phyloP scores from a whole-genome alignment of 1,140 invertebrate species.

The Lasioglossum baleicum region DNA sequence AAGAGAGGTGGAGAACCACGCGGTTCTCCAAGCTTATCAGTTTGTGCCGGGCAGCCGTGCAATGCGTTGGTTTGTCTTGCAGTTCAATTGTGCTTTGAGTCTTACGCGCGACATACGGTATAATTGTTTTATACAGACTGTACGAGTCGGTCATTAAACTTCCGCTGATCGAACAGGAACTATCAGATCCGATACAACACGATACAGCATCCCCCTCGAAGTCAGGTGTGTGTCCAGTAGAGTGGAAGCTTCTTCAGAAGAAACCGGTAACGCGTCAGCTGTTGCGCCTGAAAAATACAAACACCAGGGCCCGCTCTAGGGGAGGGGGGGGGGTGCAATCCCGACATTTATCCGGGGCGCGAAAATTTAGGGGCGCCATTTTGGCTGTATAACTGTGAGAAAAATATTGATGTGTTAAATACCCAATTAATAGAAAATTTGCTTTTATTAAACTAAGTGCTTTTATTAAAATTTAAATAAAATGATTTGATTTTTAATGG shows the following conservation, averaged over 20 bases:
- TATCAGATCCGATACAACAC: background rate
- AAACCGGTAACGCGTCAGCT: slow-evolving; percentile 13
- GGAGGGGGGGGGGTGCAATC: no score
- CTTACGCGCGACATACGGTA: slow-evolving; percentile 29
- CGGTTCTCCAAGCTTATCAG: slow-evolving; percentile 60
- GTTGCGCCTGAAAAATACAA: no score
- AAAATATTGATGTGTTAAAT: no score
- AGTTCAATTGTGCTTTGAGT: slow-evolving; percentile 17
- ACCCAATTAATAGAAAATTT: no score
- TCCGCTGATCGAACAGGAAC: slow-evolving; percentile 16
- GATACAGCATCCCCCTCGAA: background rate
- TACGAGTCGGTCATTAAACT: slow-evolving; percentile 8
- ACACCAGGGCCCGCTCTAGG: no score
- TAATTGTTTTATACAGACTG: background rate
- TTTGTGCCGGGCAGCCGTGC: slow-evolving; percentile 57
- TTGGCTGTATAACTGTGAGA: no score
- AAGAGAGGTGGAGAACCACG: slow-evolving; percentile 45
- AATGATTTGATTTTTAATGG: no score
- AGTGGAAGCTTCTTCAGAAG: slow-evolving; percentile 6
- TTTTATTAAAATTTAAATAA: no score
- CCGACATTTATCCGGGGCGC: no score
- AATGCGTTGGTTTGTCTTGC: slow-evolving; percentile 57
- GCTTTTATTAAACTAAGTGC: no score
- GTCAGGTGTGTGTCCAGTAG: background rate
- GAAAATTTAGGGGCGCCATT: no score